These are phyloP conservation scores for Hyalella azteca DNA, from an alignment of 2,888 invertebrate species.

Conservation along the genomic window DNA sequence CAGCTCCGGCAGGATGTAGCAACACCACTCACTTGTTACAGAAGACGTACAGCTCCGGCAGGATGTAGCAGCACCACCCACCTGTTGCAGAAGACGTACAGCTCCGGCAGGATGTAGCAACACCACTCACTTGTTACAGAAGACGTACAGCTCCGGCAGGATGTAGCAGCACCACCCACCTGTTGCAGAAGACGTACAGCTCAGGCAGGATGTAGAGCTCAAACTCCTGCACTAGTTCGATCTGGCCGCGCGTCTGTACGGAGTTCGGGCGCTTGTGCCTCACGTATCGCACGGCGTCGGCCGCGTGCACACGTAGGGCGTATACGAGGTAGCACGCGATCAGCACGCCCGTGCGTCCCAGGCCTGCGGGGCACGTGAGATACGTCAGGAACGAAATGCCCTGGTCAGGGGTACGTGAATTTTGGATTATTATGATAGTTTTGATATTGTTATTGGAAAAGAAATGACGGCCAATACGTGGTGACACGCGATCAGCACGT, in stretches of 20 bases:
- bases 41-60: constrained; percentile 73
- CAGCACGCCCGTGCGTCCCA: constrained; percentile 84
- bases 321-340: constrained; percentile 87
- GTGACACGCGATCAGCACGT: too few species aligned
- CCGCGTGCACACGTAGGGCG: constrained; percentile 75
- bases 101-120: constrained; percentile 77
- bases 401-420: too few species aligned
- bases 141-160: constrained; percentile 75
- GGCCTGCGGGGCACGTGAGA: constrained; percentile 70
- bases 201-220: constrained; percentile 79
- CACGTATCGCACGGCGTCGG: constrained; percentile 81
- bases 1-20: constrained; percentile 77
- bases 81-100: constrained; percentile 75
- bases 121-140: constrained; percentile 74
- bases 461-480: too few species aligned
- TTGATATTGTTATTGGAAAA: too few species aligned
- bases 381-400: too few species aligned
- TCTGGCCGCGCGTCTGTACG: constrained; percentile 80
- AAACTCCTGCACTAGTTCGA: constrained; percentile 80
- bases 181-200: constrained; percentile 74
- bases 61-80: too few species aligned
- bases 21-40: constrained; percentile 75
- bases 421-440: too few species aligned
- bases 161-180: constrained; percentile 70
- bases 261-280: constrained; percentile 77